Conservation (phyloP, 2,888 invertebrate species). For the Drosophila hawaiiensis region DNA sequence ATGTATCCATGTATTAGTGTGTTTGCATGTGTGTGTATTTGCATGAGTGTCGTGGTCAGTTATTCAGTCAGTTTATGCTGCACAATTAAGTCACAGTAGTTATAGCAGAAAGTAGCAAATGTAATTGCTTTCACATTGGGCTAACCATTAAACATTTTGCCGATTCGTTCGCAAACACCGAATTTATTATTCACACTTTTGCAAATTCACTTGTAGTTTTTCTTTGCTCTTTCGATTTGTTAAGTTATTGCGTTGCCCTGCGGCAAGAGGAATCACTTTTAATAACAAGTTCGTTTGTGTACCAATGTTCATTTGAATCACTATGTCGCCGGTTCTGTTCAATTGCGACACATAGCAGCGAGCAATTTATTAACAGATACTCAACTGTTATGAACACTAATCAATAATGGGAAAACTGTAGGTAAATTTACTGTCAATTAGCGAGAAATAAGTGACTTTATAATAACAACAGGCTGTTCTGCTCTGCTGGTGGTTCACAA, state of each 20-base stretch:
- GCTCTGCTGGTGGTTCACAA: background rate
- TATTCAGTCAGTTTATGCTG: slow-evolving; percentile 13
- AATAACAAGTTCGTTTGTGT: slow-evolving; percentile 44
- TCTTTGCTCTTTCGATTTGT: background rate
- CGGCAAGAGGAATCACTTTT: slow-evolving; percentile 22
- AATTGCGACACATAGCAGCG: slow-evolving; percentile 13
- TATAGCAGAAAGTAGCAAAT: background rate
- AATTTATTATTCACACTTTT: slow-evolving; percentile 24
- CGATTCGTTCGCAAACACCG: slow-evolving; percentile 22
- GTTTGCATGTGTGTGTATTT: background rate
- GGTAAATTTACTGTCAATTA: background rate
- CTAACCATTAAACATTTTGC: slow-evolving; percentile 55
- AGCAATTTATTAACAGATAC: background rate
- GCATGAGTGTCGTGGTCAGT: slow-evolving; percentile 6
- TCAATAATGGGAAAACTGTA: too few relatives aligned
- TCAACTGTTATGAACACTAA: background rate
- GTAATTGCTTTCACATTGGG: background rate
- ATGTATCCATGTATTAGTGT: slow-evolving; percentile 1
- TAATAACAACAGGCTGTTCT: background rate
- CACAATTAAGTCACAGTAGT: slow-evolving; percentile 7
- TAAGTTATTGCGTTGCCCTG: slow-evolving; percentile 3
- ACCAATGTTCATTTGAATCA: slow-evolving; percentile 12
- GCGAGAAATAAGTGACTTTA: background rate
- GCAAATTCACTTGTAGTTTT: slow-evolving; percentile 17
- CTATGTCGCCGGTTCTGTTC: background rate